Conservation (phyloP, 2,888 invertebrate species). For the Brachypterus glaber region DNA sequence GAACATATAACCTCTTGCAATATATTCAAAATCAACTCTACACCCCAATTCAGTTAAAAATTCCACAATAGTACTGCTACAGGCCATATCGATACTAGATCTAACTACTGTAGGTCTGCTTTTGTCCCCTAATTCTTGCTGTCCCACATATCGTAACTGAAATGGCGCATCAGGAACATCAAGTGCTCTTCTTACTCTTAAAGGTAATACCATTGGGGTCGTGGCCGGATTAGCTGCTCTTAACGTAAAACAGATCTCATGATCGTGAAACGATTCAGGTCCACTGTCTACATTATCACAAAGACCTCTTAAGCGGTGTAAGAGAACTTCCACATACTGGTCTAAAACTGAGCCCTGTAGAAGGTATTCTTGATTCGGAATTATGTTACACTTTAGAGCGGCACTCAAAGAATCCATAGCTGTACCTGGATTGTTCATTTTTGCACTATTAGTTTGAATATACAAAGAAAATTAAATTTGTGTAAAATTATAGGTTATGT, state of each 20-base stretch:
- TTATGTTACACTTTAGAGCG: slow-evolving; percentile 73
- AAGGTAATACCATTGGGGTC: slow-evolving; percentile 49
- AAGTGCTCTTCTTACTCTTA: slow-evolving; percentile 75
- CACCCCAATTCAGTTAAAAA: slow-evolving; percentile 89
- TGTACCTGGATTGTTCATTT: slow-evolving; percentile 45
- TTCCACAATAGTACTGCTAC: slow-evolving; percentile 80
- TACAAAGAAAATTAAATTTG: no score
- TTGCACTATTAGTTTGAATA: no score
- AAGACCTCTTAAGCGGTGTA: slow-evolving; percentile 80
- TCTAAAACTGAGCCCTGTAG: slow-evolving; percentile 91
- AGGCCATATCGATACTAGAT: slow-evolving; percentile 87
- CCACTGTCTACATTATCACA: slow-evolving; percentile 89
- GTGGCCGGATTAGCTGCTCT: slow-evolving; percentile 53
- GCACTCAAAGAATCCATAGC: slow-evolving; percentile 70
- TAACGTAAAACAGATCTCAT: slow-evolving; percentile 82
- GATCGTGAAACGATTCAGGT: slow-evolving; percentile 86
- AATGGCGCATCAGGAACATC: slow-evolving; percentile 77
- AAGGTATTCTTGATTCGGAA: slow-evolving; percentile 89
- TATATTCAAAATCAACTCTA: slow-evolving; percentile 86
- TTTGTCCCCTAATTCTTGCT: slow-evolving; percentile 83
- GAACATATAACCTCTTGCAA: slow-evolving; percentile 87
- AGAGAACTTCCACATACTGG: slow-evolving; percentile 78
- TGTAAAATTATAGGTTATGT: no score
- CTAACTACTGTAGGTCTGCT: slow-evolving; percentile 81
- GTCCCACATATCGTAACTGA: slow-evolving; percentile 86